Evolutionary conservation across 2,113 vertebrate genomes (phyloP).

Genomic region (Heterotilapia buettikoferi): DNA sequence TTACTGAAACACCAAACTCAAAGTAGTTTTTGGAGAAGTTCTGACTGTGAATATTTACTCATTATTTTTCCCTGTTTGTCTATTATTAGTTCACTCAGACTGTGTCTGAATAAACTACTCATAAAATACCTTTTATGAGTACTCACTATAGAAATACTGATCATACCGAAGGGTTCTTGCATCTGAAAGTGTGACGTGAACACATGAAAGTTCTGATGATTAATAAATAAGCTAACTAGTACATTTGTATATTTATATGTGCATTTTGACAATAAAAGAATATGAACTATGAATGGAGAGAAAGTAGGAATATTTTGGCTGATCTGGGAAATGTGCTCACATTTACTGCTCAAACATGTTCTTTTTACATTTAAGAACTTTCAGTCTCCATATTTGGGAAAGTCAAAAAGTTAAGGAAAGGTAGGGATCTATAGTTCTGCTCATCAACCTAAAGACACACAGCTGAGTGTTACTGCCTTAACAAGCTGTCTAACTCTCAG

Average conservation of each 20-base stretch:
- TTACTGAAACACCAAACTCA: neutral
- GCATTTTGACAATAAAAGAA: neutral
- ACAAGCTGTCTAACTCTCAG: neutral
- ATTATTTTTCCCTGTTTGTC: neutral
- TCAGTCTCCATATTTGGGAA: fast-evolving
- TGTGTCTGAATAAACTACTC: neutral
- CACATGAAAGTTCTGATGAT: neutral
- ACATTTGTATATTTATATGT: neutral
- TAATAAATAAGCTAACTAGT: neutral
- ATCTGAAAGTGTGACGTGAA: neutral
- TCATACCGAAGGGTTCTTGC: neutral
- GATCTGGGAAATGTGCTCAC: neutral
- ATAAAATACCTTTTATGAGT: neutral
- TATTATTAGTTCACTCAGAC: neutral
- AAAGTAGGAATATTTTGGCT: fast-evolving
- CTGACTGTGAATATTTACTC: neutral
- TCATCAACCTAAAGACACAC: neutral
- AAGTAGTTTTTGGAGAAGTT: neutral
- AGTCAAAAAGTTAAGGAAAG: neutral
- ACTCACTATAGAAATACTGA: neutral
- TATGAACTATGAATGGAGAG: neutral
- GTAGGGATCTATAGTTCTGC: neutral
- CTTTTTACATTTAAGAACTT: neutral
- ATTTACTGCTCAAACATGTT: neutral
- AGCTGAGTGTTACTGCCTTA: neutral